Base-by-base conservation (phyloP, 1,140 invertebrate species). In the Caenorhabditis latens region DNA sequence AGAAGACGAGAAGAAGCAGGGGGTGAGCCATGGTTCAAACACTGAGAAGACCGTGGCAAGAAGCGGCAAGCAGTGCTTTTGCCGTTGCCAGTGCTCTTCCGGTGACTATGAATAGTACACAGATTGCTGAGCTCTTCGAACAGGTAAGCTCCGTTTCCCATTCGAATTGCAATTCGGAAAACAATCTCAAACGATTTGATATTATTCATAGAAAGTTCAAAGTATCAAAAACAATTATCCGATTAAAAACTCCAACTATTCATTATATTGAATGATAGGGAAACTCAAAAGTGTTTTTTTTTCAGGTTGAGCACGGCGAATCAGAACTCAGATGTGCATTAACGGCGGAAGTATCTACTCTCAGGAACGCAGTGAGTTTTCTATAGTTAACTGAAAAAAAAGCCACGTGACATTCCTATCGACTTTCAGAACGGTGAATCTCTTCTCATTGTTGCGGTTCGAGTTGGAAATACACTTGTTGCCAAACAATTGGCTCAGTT, bases 381-480 rank as follows among this genome's bases (percentile, higher is more conserved):
- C n/a, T 5, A 14, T n/a, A 24, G 40, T 63, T 24, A 63, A 50
- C 19, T 46, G 21, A 14, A 58, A 50, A 86, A 24, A 32, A 57
- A 4, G 5, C 32, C 19, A 32, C n/a, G 11, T 32, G 61, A 21
- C 50, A 4, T 43, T 13, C 7, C 9, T 48, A 14, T 21, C 5
- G 13, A 16, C 16, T 89, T 89, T 88, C 50, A 88, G 53, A 86
- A 50, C 42, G 92, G 92, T 9, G 91, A 92, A 88, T 90, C 91
- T 5, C 88, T 92, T 11, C 85, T 92, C 24, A 92, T 92, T 50
- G 89, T 88, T 14, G 92, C 90, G 21, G 89, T 90, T 61, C 58
- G 90, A 65, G 85, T 83, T 83, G 92, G 92, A 43, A 89, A 92
- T 67, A 55, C 83, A 21, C 86, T 86, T 24, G 85, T 71, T 4